Base-by-base conservation (phyloP, 2,797 vertebrate species). In the Percopsis omiscomaycus region DNA sequence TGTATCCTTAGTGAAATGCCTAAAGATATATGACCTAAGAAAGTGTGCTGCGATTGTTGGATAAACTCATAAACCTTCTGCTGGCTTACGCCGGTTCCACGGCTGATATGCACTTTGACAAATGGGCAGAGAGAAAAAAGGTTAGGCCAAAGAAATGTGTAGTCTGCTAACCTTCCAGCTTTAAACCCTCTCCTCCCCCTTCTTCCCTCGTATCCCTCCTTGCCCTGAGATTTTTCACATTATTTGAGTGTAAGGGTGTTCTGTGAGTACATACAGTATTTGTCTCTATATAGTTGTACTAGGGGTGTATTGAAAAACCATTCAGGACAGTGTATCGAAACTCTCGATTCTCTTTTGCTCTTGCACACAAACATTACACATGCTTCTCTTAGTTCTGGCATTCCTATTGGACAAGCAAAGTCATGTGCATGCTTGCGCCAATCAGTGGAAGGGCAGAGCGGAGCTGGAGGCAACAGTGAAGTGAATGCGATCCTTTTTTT, bases 21-120 rank as follows among this genome's bases (percentile, higher is more conserved):
- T 67, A 59, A 74, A 54, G 59, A 67, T 56, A 52, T 12, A 30
- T 68, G 73, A 78, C 79, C 64, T 55, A 58, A 74, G 59, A 2
- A 44, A 44, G 42, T 55, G 48, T 79, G 58, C 59, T 49, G 61
- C 62, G 69, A 66, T 78, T 30, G 66, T 77, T 68, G 68, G 66
- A 77, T 16, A 3, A 55, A 66, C 3, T 15, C 52, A 5, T 6
- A 12, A 13, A 29, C 16, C 50, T 53, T 37, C 29, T 16, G 16
- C 56, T 30, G 28, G 15, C 29, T 30, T 14, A 47, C 5, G 22
- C 16, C 62, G 55, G 56, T 16, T 48, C 15, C 5, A n/a, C 6
- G 52, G 28, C 27, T 37, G 62, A 42, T 49, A 32, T 58, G 27
- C 54, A n/a, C n/a, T 42, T n/a, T 44, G 63, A 65, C 48, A 13